Evolutionary conservation across 2,888 invertebrate genomes (phyloP).

Genomic region (Galeopsomyia nigrocyanea): DNA sequence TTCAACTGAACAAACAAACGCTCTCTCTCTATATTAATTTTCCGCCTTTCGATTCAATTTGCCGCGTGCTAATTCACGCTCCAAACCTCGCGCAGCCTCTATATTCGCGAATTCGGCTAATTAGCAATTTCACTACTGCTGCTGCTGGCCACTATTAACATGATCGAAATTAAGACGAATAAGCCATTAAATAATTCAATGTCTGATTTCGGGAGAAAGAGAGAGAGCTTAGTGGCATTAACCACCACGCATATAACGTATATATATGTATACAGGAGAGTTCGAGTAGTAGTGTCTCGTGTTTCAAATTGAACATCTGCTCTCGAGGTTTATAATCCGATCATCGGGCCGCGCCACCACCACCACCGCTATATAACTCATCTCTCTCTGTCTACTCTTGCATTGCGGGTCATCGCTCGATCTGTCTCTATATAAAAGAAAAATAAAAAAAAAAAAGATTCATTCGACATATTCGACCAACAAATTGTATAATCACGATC

Average conservation of each 20-base stretch:
- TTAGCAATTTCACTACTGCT: too few relatives aligned
- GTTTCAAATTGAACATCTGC: conserved; percentile 50
- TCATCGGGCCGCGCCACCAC: conserved; percentile 13
- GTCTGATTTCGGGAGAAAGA: conserved; percentile 37
- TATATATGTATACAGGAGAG: too few relatives aligned
- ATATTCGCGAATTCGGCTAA: too few relatives aligned
- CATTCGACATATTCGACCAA: too few relatives aligned
- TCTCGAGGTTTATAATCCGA: conserved; percentile 49
- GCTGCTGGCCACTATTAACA: not conserved
- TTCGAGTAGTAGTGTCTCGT: conserved; percentile 42
- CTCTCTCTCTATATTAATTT: conserved; percentile 13
- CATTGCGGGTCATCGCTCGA: conserved; percentile 16
- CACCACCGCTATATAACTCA: not conserved
- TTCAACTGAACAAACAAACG: not conserved
- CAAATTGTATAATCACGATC: too few relatives aligned
- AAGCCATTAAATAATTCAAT: conserved; percentile 40
- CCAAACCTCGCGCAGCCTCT: too few relatives aligned
- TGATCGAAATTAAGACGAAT: conserved; percentile 31
- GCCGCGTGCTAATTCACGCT: not conserved
- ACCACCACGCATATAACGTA: too few relatives aligned
- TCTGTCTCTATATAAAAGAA: too few relatives aligned
- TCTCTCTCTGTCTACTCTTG: conserved; percentile 35
- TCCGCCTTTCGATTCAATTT: conserved; percentile 35
- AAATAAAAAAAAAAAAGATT: too few relatives aligned
- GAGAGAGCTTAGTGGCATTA: conserved; percentile 28